Conservation (phyloP, 2,113 vertebrate genomes). For the Heterocephalus glaber region DNA sequence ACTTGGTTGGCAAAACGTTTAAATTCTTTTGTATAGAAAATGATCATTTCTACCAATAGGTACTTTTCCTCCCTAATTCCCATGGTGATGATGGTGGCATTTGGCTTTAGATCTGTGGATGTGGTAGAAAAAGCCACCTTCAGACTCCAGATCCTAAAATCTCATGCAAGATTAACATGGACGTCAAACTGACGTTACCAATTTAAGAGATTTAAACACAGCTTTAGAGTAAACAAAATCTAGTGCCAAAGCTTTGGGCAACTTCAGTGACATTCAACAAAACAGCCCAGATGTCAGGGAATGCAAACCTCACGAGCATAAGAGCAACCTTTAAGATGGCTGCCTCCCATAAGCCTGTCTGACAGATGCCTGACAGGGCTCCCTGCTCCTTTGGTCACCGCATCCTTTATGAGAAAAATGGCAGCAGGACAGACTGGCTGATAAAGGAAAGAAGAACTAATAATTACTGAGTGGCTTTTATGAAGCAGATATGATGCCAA, state of each 20-base stretch:
- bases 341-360: no score
- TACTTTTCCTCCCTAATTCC: not conserved
- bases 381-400: no score
- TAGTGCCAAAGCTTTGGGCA: conserved; percentile 72
- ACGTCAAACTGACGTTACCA: conserved; percentile 74
- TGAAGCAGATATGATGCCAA: not conserved
- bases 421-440: not conserved
- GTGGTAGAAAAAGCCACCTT: conserved; percentile 52
- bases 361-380: no score
- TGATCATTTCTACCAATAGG: conserved; percentile 7
- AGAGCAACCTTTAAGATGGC: no score
- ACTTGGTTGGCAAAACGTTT: conserved; percentile 61
- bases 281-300: conserved; percentile 71
- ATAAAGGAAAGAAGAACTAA: conserved; percentile 53
- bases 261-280: conserved; percentile 48
- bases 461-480: conserved; percentile 60
- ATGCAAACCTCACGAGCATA: conserved; percentile 9
- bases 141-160: conserved; percentile 66
- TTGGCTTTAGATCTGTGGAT: not conserved
- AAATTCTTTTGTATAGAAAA: conserved; percentile 64
- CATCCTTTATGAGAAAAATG: conserved; percentile 39
- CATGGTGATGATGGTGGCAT: not conserved
- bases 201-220: conserved; percentile 75
- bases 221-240: conserved; percentile 73
- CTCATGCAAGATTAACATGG: conserved; percentile 74